Percentiles rank a stretch among this genome's conserved stretches.
Conservation (phyloP, 1,140 invertebrate species). For the Neodiprion lecontei region DNA sequence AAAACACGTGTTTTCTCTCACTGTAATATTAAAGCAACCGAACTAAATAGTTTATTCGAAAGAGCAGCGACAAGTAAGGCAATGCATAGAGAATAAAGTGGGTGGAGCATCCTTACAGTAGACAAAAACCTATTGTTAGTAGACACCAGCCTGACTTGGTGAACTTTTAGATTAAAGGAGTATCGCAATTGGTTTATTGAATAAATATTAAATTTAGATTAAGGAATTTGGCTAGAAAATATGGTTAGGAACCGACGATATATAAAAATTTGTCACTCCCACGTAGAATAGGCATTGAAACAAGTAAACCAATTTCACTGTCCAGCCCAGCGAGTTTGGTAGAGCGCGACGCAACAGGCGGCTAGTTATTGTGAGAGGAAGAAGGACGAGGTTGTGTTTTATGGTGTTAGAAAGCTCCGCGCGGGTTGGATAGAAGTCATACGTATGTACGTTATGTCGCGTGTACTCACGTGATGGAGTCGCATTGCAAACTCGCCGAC, state of each 20-base stretch:
- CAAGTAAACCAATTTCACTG: not conserved
- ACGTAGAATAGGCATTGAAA: not conserved
- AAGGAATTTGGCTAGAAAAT: not conserved
- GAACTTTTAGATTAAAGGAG: too few relatives aligned
- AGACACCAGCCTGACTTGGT: too few relatives aligned
- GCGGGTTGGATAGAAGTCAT: not conserved
- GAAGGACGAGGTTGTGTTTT: not conserved
- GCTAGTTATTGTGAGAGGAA: not conserved
- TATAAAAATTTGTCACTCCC: not conserved
- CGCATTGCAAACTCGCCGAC: not conserved
- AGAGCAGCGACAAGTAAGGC: too few relatives aligned
- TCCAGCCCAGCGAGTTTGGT: not conserved
- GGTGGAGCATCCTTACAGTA: too few relatives aligned
- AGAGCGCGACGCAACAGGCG: not conserved
- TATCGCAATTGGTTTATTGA: too few relatives aligned
- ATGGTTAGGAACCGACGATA: not conserved
- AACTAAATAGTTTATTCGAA: too few relatives aligned
- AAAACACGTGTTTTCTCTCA: too few relatives aligned
- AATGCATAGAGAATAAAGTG: too few relatives aligned
- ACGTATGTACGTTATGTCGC: too few relatives aligned
- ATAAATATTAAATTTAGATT: not conserved
- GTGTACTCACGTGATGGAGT: not conserved
- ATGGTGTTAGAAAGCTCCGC: not conserved
- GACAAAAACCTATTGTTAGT: too few relatives aligned
- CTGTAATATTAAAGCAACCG: too few relatives aligned